Base-by-base conservation (phyloP, 2,888 invertebrate genomes). In the Pristionchus arcanus region DNA sequence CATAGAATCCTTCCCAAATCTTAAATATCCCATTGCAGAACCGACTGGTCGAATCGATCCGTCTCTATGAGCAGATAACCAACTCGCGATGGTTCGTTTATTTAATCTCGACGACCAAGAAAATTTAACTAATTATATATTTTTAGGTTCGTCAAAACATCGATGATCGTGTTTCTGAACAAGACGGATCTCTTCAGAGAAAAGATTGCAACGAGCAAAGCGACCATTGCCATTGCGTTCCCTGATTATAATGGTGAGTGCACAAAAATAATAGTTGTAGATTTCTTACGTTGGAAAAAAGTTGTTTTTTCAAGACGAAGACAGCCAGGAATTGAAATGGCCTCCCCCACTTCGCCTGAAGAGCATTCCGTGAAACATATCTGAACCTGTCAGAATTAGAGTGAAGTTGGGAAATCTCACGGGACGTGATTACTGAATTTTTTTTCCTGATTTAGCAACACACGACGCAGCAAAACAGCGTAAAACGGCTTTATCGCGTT, bases 1-100 rank as follows among this genome's bases (percentile, higher is more conserved):
- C 2, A n/a, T 11, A 21, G 42, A 49, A 49, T 9, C 13, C 4
- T 7, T 11, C 13, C 16, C 3, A 71, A n/a, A 25, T 42, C 19
- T 34, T 63, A 90, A 21, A 55, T 34, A 25, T 28, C 4, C 21
- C 21, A 25, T 91, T 94, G 89, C 91, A 95, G 95, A 95, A 95
- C 88, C 93, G 95, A 88, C 94, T 95, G 92, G 90, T 94, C 63
- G 95, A 95, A 89, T 94, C 95, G 31, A 91, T 95, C 92, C 91
- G 94, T n/a, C 91, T 95, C 28, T 95, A 95, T 90, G 94, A 95
- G 66, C 93, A 93, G n/a, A 94, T 95, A 34, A 94, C 94, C 90
- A 95, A 95, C 89, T 93, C 93, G 28, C 91, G 94, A 21, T 95
- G 95, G 95, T 95, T 74, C 42, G 34, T 63, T 31, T 31, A 71